Evolutionary conservation across 2,888 invertebrate genomes (phyloP).

Genomic region (Apotomis betuletana): DNA sequence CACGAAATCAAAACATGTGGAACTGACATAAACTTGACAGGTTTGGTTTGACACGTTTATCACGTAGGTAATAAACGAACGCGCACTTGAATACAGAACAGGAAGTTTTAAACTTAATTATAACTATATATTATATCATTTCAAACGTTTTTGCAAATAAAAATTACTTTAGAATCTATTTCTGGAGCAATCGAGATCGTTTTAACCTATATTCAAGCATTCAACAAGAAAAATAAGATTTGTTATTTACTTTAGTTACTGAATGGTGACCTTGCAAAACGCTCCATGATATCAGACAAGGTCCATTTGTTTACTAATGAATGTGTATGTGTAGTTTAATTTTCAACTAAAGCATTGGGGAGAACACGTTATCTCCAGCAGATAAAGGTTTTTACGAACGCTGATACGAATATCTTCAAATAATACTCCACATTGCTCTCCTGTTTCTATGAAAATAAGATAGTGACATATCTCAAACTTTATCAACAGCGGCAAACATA

Average conservation of each 20-base stretch:
- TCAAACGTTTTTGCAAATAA: no score
- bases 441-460: constrained; percentile 2
- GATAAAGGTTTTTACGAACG: not conserved
- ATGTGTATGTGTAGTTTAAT: not conserved
- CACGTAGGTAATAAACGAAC: not conserved
- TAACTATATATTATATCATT: no score
- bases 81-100: no score
- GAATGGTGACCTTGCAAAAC: no score
- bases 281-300: not conserved
- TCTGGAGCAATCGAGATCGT: no score
- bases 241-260: no score
- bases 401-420: constrained; percentile 9
- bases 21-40: constrained; percentile 12
- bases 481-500: not conserved
- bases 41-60: not conserved
- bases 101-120: no score
- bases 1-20: not conserved
- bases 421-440: constrained; percentile 10
- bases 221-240: no score
- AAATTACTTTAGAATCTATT: no score
- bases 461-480: constrained; percentile 3
- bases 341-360: not conserved
- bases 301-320: not conserved
- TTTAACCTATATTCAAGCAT: no score
- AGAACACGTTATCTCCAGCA: constrained; percentile 13